These are phyloP conservation scores for Epinephelus fuscoguttatus DNA, from an alignment of 2,113 vertebrate species.

Conservation along the genomic window DNA sequence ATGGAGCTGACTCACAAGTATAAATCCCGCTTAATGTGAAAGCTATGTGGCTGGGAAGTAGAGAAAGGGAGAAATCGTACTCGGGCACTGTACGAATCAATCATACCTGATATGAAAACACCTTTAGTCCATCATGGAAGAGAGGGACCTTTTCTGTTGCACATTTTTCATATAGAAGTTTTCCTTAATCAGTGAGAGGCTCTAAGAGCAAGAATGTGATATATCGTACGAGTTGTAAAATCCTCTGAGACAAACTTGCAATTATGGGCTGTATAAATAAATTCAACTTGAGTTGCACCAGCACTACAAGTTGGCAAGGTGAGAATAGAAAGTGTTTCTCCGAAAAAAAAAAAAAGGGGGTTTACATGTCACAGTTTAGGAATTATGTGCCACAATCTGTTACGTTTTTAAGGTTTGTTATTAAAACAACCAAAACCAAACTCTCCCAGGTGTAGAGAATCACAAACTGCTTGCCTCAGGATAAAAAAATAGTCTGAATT, in stretches of 20 bases:
- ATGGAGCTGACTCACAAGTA: too few species aligned
- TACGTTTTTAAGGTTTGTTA: too few species aligned
- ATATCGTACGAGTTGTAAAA: not conserved
- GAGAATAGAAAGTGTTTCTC: slow-evolving; percentile 2
- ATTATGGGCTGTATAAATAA: slow-evolving; percentile 15
- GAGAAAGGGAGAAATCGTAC: too few species aligned
- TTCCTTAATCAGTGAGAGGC: too few species aligned
- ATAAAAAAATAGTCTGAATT: not conserved
- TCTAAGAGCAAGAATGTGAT: not conserved
- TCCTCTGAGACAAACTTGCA: slow-evolving; percentile 1
- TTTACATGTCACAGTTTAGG: not conserved
- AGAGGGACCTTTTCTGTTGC: not conserved
- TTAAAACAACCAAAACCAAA: not conserved
- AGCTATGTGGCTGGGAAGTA: too few species aligned
- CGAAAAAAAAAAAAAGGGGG: not conserved
- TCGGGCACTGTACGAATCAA: too few species aligned
- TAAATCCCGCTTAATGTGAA: too few species aligned
- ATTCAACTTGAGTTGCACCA: not conserved
- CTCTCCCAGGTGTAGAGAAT: not conserved
- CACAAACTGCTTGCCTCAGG: not conserved
- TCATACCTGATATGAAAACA: too few species aligned
- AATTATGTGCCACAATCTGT: not conserved
- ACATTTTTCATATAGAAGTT: not conserved
- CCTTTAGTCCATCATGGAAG: not conserved
- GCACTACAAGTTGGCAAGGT: not conserved